Evolutionary conservation across 2,888 invertebrate species (phyloP), one percentile per base, ranked within the genome.

Genomic region (Melanchra persicariae): DNA sequence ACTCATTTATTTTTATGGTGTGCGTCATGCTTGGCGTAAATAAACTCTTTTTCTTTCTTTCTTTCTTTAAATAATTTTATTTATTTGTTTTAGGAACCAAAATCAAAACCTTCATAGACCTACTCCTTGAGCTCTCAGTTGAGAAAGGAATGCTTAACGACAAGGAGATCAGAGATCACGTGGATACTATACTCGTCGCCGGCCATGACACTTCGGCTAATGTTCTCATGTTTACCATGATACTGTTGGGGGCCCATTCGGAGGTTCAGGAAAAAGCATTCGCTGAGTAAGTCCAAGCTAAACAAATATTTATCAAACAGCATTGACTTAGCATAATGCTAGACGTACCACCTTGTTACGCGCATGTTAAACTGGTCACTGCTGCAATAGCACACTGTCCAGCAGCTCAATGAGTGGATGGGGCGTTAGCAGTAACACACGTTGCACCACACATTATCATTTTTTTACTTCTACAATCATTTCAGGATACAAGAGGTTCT

Each of bases 161-260:
- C 82, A 86, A 91, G 60, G 96, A 97, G 83, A 91, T 97, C 10
- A 88, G 96, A 71, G 96, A 97, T 70, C 97, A 97, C 84, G 96
- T 97, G 1, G 96, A 96, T 77, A 96, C 96, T 0, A 96, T 97
- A 91, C 96, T 97, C 74, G 93, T 96, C 2, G 96, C 96, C 1
- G 97, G 97, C 70, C 94, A 96, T 80, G 95, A 96, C 76, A 96
- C 96, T 0, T 93, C 95, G 0, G 93, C 96, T 0, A 92, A 91
- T 10, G 93, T 92, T 1, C 89, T 95, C 2, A 91, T 94, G 90
- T 96, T 91, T 74, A 91, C 93, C 0, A 82, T 95, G 54, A 77
- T 95, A 58, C 81, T 95, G 70, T 80, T 96, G 8, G 96, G 95
- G 0, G 91, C 92, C 0, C 87, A 95, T 68, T 94, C 93, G 59